These are phyloP conservation scores for Lamellibrachia satsuma DNA, from an alignment of 2,888 invertebrate genomes.

Conservation along the genomic window DNA sequence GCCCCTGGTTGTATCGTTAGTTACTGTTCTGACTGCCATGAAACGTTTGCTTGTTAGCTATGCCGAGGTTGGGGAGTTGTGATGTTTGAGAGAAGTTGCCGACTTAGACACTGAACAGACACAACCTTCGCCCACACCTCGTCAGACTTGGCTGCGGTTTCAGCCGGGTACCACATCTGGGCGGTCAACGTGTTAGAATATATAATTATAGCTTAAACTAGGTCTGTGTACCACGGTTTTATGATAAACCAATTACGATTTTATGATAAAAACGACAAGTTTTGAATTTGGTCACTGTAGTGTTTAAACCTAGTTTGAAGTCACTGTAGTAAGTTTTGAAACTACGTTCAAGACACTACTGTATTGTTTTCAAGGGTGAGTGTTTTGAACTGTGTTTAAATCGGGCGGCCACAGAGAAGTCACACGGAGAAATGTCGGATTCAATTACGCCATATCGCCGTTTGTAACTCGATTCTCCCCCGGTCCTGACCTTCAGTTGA, in stretches of 20 bases:
- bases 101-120: not conserved
- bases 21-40: not conserved
- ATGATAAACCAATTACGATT: too few species aligned
- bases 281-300: too few species aligned
- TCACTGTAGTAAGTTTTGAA: too few species aligned
- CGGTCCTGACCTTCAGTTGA: not conserved
- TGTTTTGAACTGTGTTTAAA: too few species aligned
- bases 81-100: not conserved
- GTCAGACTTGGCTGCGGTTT: not conserved
- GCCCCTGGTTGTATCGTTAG: too few species aligned
- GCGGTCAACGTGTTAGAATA: too few species aligned
- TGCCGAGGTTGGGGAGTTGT: not conserved
- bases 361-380: too few species aligned
- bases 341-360: too few species aligned
- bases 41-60: not conserved
- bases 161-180: not conserved
- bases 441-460: not conserved
- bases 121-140: not conserved
- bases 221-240: too few species aligned
- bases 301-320: too few species aligned
- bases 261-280: too few species aligned
- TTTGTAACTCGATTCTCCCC: not conserved
- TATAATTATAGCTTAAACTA: too few species aligned
- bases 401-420: not conserved
- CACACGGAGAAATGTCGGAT: not conserved